Percentiles rank a stretch among this genome's conserved stretches.
phyloP scores from a whole-genome alignment of 2,888 invertebrate genomes.

The Poecilus cupreus region DNA sequence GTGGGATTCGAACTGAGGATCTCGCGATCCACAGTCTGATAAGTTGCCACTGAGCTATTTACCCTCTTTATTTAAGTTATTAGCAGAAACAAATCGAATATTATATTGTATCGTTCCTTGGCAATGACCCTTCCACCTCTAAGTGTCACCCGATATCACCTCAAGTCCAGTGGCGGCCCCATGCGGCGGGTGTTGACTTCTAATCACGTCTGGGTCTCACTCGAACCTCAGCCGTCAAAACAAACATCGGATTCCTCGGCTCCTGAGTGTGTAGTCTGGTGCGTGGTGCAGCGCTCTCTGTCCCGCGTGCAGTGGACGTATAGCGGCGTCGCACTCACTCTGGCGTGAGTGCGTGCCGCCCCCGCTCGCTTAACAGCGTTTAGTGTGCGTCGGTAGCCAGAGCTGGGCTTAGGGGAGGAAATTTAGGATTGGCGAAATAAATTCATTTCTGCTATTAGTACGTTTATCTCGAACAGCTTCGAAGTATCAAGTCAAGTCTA shows the following conservation, averaged over 20 bases:
- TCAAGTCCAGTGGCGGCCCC: neutral
- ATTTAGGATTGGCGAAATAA: no score
- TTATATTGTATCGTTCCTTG: no score
- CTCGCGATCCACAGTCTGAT: no score
- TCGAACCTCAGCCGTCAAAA: conserved; percentile 30
- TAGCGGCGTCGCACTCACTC: neutral
- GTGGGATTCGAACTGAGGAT: no score
- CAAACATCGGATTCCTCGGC: conserved; percentile 21
- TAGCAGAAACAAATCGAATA: no score
- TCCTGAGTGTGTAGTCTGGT: conserved; percentile 7
- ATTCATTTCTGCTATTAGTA: no score
- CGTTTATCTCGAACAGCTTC: no score
- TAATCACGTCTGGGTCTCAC: conserved; percentile 2
- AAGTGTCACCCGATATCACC: no score
- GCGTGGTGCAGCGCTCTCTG: neutral
- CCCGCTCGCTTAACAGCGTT: conserved; percentile 11
- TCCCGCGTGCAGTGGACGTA: neutral
- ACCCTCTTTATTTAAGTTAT: no score
- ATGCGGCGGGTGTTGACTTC: neutral
- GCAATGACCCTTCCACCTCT: no score
- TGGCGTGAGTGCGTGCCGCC: neutral
- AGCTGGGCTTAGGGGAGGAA: neutral
- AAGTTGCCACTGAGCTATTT: no score
- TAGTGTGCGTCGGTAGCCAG: conserved; percentile 11
- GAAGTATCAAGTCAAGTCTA: no score